These are phyloP conservation scores for Eulemur rufifrons DNA, from an alignment of 2,113 vertebrate genomes.

Conservation along the genomic window DNA sequence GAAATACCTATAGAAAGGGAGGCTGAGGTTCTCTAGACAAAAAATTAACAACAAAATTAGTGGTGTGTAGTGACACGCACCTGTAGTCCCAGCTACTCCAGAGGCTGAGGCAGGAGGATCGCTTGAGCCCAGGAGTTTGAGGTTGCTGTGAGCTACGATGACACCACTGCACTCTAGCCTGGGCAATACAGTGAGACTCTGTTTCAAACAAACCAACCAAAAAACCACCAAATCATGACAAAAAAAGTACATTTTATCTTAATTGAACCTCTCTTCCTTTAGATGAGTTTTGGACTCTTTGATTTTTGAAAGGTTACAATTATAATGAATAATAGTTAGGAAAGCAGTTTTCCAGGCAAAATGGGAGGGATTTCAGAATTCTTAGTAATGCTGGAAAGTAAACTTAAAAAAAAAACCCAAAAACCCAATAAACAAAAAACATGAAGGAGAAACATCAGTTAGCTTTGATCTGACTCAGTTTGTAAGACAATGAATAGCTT, in stretches of 20 bases:
- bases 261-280: background rate
- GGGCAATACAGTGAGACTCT: no score
- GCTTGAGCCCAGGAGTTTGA: no score
- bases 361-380: background rate
- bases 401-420: background rate
- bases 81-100: no score
- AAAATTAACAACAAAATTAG: no score
- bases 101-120: no score
- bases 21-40: no score
- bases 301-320: background rate
- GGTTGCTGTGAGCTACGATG: no score
- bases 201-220: no score
- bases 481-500: background rate
- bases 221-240: no score
- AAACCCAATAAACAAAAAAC: background rate
- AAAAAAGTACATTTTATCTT: background rate
- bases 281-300: slow-evolving; percentile 6
- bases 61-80: no score
- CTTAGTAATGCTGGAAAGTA: background rate
- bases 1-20: background rate
- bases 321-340: background rate
- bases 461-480: background rate
- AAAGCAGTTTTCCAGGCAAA: background rate
- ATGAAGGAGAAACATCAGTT: background rate
- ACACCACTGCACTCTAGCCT: no score